Conservation (phyloP, 1,140 invertebrate species). For the Cyrtorhinus lividipennis region DNA sequence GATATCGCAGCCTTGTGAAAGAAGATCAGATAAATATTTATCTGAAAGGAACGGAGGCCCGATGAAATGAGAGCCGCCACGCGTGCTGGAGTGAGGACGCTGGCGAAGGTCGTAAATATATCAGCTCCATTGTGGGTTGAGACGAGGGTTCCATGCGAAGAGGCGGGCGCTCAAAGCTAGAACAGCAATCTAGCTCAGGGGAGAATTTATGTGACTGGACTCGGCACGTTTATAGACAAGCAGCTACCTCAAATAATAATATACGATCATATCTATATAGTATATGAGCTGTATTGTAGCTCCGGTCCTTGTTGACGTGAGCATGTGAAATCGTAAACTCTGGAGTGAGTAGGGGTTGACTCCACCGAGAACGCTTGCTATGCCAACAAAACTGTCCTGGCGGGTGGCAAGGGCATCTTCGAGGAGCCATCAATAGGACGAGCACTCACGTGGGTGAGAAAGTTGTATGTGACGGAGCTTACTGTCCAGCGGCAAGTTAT, state of each 20-base stretch:
- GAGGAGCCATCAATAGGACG: no score
- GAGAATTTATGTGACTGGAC: conserved; percentile 7
- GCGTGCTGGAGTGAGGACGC: no score
- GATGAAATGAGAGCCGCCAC: no score
- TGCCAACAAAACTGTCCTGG: background rate
- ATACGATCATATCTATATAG: background rate
- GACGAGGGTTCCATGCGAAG: no score
- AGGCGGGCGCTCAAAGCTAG: background rate
- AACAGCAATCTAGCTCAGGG: background rate
- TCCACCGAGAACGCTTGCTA: background rate
- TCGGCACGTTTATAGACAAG: conserved; percentile 6
- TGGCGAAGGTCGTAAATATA: background rate
- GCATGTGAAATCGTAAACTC: background rate
- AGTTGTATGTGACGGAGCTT: no score
- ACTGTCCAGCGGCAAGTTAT: no score
- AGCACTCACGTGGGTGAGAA: no score
- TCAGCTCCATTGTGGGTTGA: no score
- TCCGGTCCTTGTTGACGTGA: background rate
- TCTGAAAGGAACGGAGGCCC: no score
- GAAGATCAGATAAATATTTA: no score
- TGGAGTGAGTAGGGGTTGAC: background rate
- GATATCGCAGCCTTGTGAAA: no score
- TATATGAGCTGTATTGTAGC: background rate
- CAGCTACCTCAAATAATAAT: conserved; percentile 1
- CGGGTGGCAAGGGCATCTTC: no score